These are phyloP conservation scores for Stenolophus ochropezus DNA, from an alignment of 2,888 invertebrate genomes.

Conservation along the genomic window DNA sequence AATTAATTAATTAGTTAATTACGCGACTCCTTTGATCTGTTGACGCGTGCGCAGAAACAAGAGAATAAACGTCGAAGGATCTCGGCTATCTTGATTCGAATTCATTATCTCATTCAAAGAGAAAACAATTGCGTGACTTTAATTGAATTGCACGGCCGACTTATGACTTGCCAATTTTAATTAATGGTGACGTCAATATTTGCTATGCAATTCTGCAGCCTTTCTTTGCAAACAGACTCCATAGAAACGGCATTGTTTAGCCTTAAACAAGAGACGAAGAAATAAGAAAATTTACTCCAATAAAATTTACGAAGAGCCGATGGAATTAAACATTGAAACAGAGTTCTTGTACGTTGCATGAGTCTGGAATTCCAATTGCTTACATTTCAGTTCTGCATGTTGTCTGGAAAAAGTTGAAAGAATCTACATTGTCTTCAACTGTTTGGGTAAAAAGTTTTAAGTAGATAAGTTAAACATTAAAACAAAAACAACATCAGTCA, in stretches of 20 bases:
- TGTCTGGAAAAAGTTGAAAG: too few relatives aligned
- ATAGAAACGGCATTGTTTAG: not conserved
- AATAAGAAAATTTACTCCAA: not conserved
- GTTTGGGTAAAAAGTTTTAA: too few relatives aligned
- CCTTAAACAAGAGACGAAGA: not conserved
- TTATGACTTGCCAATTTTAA: conserved; percentile 58
- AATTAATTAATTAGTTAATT: conserved; percentile 60
- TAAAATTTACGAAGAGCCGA: not conserved
- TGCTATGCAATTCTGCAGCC: conserved; percentile 45
- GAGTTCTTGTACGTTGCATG: not conserved
- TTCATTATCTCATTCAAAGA: conserved; percentile 57
- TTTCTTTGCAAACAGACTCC: conserved; percentile 3
- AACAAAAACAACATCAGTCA: too few relatives aligned
- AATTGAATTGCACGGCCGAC: conserved; percentile 53
- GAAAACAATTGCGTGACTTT: conserved; percentile 54
- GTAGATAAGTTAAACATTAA: too few relatives aligned
- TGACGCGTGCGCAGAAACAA: conserved; percentile 31
- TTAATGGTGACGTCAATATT: conserved; percentile 56
- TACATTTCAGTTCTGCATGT: too few relatives aligned
- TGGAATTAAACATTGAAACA: not conserved
- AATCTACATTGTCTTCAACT: too few relatives aligned
- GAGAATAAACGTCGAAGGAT: conserved; percentile 41
- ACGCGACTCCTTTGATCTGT: conserved; percentile 56
- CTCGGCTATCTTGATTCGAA: conserved; percentile 57
- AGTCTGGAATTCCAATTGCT: not conserved